These are phyloP conservation scores for Andrena haemorrhoa DNA, from an alignment of 2,888 invertebrate species.

Conservation along the genomic window DNA sequence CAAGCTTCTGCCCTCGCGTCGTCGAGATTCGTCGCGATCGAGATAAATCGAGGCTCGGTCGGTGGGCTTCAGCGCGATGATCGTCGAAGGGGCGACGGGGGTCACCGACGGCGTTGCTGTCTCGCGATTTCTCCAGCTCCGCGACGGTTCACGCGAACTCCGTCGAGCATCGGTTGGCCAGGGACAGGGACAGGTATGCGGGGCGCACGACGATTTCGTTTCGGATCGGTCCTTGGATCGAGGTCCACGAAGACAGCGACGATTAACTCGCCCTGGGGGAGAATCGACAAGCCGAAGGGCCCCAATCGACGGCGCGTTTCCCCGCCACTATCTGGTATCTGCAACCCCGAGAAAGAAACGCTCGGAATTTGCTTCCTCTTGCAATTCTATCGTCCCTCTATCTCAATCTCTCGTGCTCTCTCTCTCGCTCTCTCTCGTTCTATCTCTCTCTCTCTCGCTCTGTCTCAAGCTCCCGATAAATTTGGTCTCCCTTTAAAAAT, in stretches of 20 bases:
- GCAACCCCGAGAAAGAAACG: slow-evolving; percentile 52
- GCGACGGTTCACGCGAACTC: background rate
- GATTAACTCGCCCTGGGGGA: slow-evolving; percentile 21
- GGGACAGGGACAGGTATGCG: background rate
- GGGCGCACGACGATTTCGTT: background rate
- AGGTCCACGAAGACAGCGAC: slow-evolving; percentile 6
- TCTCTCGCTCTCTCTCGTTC: background rate
- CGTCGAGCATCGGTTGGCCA: slow-evolving; percentile 19
- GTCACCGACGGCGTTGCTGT: background rate
- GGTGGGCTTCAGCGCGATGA: too few species aligned
- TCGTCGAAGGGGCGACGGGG: slow-evolving; percentile 3
- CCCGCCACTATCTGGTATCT: background rate
- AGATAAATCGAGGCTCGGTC: background rate
- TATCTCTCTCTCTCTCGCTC: background rate
- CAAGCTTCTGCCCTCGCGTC: background rate
- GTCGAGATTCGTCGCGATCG: slow-evolving; percentile 8
- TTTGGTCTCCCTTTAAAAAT: slow-evolving; percentile 75
- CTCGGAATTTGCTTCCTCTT: slow-evolving; percentile 22
- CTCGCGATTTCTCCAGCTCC: background rate
- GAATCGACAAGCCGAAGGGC: background rate
- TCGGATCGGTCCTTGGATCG: slow-evolving; percentile 17
- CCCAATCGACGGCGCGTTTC: slow-evolving; percentile 3
- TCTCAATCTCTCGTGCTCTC: background rate
- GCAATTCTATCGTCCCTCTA: background rate
- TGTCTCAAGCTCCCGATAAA: slow-evolving; percentile 52